Conservation (phyloP, 2,113 vertebrate genomes). For the Rhegmatorhina hoffmannsi region DNA sequence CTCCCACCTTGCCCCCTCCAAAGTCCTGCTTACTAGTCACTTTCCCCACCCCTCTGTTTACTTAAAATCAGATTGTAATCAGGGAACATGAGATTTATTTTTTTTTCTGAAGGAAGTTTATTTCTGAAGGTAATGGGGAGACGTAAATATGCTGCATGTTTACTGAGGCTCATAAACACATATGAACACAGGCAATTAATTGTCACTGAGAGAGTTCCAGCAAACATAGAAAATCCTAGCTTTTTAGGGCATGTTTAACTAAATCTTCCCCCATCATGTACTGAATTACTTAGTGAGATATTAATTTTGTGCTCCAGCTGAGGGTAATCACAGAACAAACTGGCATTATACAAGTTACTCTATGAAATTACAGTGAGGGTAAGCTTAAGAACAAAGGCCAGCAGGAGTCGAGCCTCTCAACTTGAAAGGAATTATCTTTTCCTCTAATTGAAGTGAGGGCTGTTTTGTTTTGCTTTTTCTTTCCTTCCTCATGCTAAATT, state of each 20-base stretch:
- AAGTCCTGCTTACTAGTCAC: background rate
- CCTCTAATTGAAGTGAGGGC: conserved; percentile 51
- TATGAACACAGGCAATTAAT: conserved; percentile 70
- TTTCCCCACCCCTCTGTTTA: conserved; percentile 15
- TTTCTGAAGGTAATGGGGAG: conserved; percentile 66
- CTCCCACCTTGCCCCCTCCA: background rate
- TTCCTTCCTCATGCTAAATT: conserved; percentile 51
- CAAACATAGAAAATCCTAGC: conserved; percentile 31
- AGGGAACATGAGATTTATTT: conserved; percentile 35
- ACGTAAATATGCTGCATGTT: conserved; percentile 71
- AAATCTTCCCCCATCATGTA: conserved; percentile 59
- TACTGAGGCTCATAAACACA: conserved; percentile 72
- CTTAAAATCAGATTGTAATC: conserved; percentile 59
- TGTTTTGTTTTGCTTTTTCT: conserved; percentile 44
- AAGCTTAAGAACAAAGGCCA: conserved; percentile 59
- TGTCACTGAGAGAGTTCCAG: conserved; percentile 68
- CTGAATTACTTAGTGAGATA: conserved; percentile 71
- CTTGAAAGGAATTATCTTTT: conserved; percentile 69
- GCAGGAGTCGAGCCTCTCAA: conserved; percentile 52
- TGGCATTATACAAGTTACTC: conserved; percentile 34
- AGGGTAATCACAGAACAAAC: conserved; percentile 68
- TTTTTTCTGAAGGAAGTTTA: conserved; percentile 71
- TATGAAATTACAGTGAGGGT: conserved; percentile 32
- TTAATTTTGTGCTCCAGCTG: conserved; percentile 66
- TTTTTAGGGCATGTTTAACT: conserved; percentile 67